Conservation (phyloP, 2,113 vertebrate species). For the Siniperca knerii region DNA sequence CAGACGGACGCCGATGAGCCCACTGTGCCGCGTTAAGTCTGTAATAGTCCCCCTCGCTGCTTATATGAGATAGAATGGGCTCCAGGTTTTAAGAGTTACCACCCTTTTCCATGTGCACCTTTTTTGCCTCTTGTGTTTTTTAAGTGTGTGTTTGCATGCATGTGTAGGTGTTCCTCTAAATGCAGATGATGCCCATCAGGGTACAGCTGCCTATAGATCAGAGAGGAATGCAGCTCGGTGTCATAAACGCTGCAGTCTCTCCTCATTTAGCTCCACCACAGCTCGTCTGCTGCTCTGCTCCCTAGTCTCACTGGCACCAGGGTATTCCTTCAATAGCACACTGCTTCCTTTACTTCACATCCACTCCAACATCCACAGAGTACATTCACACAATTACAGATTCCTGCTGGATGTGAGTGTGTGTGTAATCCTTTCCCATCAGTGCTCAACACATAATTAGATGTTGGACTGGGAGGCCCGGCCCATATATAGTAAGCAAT, state of each 20-base stretch:
- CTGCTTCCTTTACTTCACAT: conserved; percentile 70
- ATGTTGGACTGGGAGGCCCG: conserved; percentile 72
- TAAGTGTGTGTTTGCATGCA: conserved; percentile 18
- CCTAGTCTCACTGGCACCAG: conserved; percentile 79
- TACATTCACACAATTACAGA: conserved; percentile 80
- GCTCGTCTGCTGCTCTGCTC: conserved; percentile 65
- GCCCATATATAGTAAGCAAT: conserved; percentile 83
- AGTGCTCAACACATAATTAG: conserved; percentile 81
- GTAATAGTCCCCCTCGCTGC: conserved; percentile 63
- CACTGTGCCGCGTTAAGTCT: conserved; percentile 58
- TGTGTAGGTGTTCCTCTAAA: conserved; percentile 27
- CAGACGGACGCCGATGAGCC: conserved; percentile 80
- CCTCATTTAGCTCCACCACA: conserved; percentile 74
- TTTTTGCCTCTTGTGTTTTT: conserved; percentile 3
- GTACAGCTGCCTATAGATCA: conserved; percentile 50
- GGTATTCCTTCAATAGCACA: conserved; percentile 74
- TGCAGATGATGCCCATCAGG: conserved; percentile 34
- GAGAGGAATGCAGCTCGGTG: conserved; percentile 59
- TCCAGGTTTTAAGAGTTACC: conserved; percentile 48
- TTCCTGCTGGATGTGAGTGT: conserved; percentile 70
- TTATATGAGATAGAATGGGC: conserved; percentile 35
- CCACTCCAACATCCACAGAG: conserved; percentile 73
- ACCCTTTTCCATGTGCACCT: conserved; percentile 41
- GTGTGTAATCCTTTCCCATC: conserved; percentile 77
- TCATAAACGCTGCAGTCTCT: conserved; percentile 63